These are phyloP conservation scores for Urocolius indicus DNA, from an alignment of 2,113 vertebrate genomes.

Conservation along the genomic window DNA sequence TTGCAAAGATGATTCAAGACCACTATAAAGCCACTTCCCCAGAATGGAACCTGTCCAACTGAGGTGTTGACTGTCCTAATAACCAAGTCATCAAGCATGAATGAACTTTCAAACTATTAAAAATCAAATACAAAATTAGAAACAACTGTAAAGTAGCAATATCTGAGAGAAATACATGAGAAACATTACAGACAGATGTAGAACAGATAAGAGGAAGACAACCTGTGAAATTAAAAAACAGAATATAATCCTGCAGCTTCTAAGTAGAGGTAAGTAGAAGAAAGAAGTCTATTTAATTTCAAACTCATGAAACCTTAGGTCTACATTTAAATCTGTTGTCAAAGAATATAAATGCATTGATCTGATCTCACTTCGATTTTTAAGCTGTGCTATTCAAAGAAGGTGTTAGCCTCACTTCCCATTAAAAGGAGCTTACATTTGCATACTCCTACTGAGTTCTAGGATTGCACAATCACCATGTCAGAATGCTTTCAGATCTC, in stretches of 20 bases:
- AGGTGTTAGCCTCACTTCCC: accelerated
- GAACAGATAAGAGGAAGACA: background rate
- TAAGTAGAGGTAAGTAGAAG: background rate
- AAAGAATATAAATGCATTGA: background rate
- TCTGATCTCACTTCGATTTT: background rate
- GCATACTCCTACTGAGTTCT: too few species aligned
- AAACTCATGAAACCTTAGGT: background rate
- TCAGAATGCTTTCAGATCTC: background rate
- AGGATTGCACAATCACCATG: background rate
- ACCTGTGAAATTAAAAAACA: background rate
- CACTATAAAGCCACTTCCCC: background rate
- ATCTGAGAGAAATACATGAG: background rate
- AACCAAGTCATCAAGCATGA: background rate
- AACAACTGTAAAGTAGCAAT: background rate
- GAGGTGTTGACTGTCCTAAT: background rate
- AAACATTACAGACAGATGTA: background rate
- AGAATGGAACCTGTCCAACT: background rate
- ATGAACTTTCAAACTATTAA: background rate
- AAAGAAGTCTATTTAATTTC: background rate
- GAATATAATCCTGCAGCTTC: background rate
- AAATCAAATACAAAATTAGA: background rate
- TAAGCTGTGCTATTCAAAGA: background rate
- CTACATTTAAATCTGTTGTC: background rate
- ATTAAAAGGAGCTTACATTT: background rate
- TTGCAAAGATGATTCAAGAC: background rate